These are phyloP conservation scores for Oryctes rhinoceros DNA, from an alignment of 1,140 invertebrate genomes.

Conservation along the genomic window DNA sequence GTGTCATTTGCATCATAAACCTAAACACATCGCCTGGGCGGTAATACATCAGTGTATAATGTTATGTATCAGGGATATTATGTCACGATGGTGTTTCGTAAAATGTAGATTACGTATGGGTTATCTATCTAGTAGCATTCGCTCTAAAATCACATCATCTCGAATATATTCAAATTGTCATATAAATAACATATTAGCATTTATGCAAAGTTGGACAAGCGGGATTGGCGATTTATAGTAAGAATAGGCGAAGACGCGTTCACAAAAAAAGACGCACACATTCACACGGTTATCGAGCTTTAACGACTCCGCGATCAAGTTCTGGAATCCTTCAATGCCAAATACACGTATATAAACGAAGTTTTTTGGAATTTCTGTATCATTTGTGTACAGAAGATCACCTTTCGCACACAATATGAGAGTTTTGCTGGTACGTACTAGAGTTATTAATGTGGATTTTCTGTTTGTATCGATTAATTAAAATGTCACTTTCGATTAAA, in stretches of 20 bases:
- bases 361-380: conserved; percentile 37
- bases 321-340: conserved; percentile 35
- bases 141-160: conserved; percentile 20
- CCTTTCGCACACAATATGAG: conserved; percentile 37
- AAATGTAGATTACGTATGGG: conserved; percentile 6
- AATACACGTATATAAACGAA: conserved; percentile 39
- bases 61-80: conserved; percentile 11
- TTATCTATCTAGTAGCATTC: neutral
- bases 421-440: conserved; percentile 36
- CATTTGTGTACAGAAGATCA: conserved; percentile 38
- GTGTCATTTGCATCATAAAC: too few species aligned
- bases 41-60: neutral
- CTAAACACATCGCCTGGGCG: neutral
- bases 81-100: conserved; percentile 24
- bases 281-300: conserved; percentile 4
- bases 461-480: neutral
- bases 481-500: neutral
- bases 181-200: conserved; percentile 31
- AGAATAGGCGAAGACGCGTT: conserved; percentile 9
- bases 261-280: conserved; percentile 33
- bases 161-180: conserved; percentile 19
- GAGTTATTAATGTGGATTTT: conserved; percentile 15
- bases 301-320: conserved; percentile 27
- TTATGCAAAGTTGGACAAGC: conserved; percentile 18
- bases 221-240: conserved; percentile 27